Evolutionary conservation across 2,113 vertebrate genomes (phyloP), one percentile per base, ranked within the genome.

Genomic region (Sinocyclocheilus anshuiensis): DNA sequence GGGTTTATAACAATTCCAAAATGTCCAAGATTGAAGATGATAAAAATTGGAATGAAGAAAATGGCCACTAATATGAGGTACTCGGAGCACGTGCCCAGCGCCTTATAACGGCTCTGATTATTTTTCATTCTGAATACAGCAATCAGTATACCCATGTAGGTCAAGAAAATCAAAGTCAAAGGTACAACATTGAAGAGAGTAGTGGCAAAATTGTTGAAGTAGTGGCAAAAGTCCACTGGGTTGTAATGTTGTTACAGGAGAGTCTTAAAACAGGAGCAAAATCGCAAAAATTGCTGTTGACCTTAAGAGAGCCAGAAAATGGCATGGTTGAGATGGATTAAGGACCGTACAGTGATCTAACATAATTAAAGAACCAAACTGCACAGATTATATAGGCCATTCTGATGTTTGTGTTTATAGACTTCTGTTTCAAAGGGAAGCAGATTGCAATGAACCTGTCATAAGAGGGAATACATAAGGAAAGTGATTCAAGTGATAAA

Each of bases 241-340:
- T 0, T 1, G 90, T 57, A 65, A 87, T 74, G 79, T 94, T 89
- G 11, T 91, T 94, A 76, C 94, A 95, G 18, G 94, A 89, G 0
- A 94, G 91, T 84, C 92, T 86, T 45, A 93, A 94, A 84, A 93
- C 91, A 15, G 93, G 94, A 0, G 92, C 89, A 53, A 92, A 94
- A 78, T 94, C 93, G 85, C 94, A 94, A 88, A 95, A 95, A 84
- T 94, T 94, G 26, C 94, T 95, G 77, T 91, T 90, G 83, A 94
- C 92, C 6, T 4, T 71, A 0, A 93, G 80, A 4, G 93, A 94
- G 2, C 67, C 89, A 67, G 94, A 95, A 48, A 94, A 95, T 16
- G 92, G 92, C 61, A 95, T 80, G n/a, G 16, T 69, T 1, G 89
- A 91, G 79, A 94, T 92, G 71, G 91, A 86, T 57, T 15, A 4